These are phyloP conservation scores for Gila orcuttii DNA, from an alignment of 2,113 vertebrate species.

Conservation along the genomic window DNA sequence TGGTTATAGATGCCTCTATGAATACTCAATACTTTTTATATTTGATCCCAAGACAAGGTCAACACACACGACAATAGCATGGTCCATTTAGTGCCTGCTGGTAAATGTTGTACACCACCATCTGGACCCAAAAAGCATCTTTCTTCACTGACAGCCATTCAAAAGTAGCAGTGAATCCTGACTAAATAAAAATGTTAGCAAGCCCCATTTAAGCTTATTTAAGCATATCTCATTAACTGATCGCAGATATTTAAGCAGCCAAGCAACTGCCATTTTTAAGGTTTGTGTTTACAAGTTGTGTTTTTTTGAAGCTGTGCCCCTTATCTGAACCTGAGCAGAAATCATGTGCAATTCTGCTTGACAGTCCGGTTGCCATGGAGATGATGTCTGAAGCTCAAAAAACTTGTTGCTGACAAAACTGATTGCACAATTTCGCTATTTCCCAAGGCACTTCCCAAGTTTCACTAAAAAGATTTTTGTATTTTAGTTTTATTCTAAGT, in stretches of 20 bases:
- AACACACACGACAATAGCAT: background rate
- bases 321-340: conserved; percentile 32
- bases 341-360: conserved; percentile 7
- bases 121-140: background rate
- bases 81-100: background rate
- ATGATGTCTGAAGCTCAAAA: background rate
- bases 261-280: background rate
- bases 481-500: background rate
- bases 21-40: background rate
- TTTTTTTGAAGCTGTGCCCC: background rate
- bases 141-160: background rate
- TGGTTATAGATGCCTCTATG: background rate
- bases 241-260: background rate
- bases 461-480: background rate
- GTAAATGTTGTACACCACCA: background rate
- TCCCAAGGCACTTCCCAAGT: background rate
- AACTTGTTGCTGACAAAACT: conserved; percentile 1
- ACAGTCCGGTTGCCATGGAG: conserved; percentile 1
- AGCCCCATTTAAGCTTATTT: background rate
- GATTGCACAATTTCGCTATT: background rate
- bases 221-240: background rate
- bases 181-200: background rate
- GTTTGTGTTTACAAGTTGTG: background rate
- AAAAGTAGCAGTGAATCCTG: background rate
- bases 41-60: background rate